phyloP scores from a whole-genome alignment of 2,888 invertebrate genomes.

The Caenorhabditis sp. region DNA sequence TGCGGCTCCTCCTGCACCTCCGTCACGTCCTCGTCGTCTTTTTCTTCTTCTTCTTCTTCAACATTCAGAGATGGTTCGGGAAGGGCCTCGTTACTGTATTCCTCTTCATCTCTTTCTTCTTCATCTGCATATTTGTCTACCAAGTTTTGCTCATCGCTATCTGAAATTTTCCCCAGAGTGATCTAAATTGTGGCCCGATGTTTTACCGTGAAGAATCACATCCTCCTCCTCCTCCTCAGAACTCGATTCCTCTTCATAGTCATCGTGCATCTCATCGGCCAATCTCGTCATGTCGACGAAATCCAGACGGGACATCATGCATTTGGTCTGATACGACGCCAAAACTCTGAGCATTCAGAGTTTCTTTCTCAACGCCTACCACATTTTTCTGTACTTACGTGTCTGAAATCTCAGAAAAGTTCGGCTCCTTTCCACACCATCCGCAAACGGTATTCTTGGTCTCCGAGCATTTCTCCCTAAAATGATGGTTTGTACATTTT shows the following conservation, averaged over 20 bases:
- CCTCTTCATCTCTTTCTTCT: background rate
- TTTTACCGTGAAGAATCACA: too few relatives aligned
- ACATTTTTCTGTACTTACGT: constrained; percentile 12
- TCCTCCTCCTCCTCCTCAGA: background rate
- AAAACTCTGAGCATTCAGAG: constrained; percentile 18
- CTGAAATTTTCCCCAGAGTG: too few relatives aligned
- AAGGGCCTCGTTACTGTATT: background rate
- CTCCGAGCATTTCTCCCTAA: constrained; percentile 51
- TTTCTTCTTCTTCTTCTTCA: background rate
- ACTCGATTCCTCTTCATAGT: background rate
- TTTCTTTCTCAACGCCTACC: background rate
- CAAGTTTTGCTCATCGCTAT: too few relatives aligned
- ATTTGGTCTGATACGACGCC: constrained; percentile 44
- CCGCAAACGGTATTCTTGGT: constrained; percentile 65
- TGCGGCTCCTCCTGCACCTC: too few relatives aligned
- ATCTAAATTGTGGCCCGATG: too few relatives aligned
- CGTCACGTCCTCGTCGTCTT: too few relatives aligned
- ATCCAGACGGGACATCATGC: constrained; percentile 31
- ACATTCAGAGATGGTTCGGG: background rate
- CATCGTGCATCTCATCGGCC: background rate
- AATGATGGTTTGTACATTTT: constrained; percentile 5
- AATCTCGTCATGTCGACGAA: constrained; percentile 39
- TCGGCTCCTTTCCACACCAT: constrained; percentile 62
- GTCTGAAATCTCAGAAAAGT: constrained; percentile 16
- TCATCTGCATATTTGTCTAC: background rate